Percentiles rank a stretch among this genome's conserved stretches.
phyloP scores from a whole-genome alignment of 2,113 vertebrate genomes.

The Regulus satrapa region DNA sequence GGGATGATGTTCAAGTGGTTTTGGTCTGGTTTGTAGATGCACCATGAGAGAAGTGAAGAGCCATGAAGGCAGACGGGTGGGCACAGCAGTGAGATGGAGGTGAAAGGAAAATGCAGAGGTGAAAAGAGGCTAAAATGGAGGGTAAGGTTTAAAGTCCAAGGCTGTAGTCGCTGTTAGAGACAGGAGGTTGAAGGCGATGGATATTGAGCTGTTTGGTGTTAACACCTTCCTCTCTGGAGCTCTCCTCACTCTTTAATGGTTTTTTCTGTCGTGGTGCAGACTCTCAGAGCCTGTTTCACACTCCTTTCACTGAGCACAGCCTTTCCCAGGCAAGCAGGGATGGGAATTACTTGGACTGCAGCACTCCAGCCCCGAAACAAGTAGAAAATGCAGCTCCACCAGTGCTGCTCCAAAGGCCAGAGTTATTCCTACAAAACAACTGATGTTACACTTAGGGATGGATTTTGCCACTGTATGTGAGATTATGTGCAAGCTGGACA shows the following conservation, averaged over 20 bases:
- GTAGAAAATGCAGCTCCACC: background rate
- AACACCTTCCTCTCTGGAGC: background rate
- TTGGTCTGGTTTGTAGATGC: background rate
- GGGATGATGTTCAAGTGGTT: background rate
- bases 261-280: background rate
- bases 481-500: background rate
- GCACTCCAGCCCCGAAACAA: background rate
- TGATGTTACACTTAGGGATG: background rate
- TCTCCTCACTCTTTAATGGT: background rate
- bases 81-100: background rate
- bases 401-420: background rate
- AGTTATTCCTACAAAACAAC: background rate
- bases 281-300: background rate
- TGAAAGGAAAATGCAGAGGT: background rate
- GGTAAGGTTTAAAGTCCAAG: background rate
- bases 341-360: background rate
- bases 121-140: background rate
- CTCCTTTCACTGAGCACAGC: background rate
- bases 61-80: background rate
- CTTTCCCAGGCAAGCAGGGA: background rate
- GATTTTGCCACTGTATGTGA: background rate
- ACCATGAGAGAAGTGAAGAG: background rate
- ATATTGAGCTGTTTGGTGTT: background rate
- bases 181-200: background rate
- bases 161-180: background rate